Evolutionary conservation across 2,888 invertebrate species (phyloP), one percentile per base, ranked within the genome.

Genomic region (Creontiades dilutus): DNA sequence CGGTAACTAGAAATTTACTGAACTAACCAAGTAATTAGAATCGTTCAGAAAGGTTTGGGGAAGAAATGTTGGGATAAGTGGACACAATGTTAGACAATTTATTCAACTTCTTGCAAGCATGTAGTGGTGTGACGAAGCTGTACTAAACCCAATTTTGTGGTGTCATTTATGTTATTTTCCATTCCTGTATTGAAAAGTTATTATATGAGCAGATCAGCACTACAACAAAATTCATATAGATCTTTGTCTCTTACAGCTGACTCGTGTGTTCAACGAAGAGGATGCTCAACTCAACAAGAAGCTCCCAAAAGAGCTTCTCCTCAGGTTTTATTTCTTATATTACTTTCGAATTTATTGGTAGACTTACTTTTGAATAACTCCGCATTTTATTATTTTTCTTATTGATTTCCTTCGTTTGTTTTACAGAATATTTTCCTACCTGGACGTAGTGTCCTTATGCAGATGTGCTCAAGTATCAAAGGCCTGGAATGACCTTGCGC

Each of bases 401-500:
- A 37, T 4, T 27, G 27, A 1, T 27, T 3, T 19, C 13, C 46
- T 75, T 46, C 47, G 99, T 92, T 37, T 94, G n/a, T n/a, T 98
- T 91, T 95, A 98, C 95, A 92, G 92, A 90, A 92, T 92, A 91
- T 92, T 92, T 91, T 92, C 92, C 46, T 97, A 96, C 93, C 94
- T 98, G 92, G 98, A 98, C 93, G 94, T 98, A 90, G 95, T 95
- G 91, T 97, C 97, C 0, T 93, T 98, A 16, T 96, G 96, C 93
- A 94, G 96, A 75, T 96, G 97, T 92, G 96, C 97, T 4, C 96
- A 96, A 93, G 96, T 96, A 68, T 96, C 96, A 92, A 96, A 97
- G 94, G 95, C 96, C 93, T 99, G 99, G 99, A 99, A 99, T 94
- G 96, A 98, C 89, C 94, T 99, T 92, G 99, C 99, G 19, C 94